Conservation (phyloP, 2,888 invertebrate species). For the Sericinus montela region DNA sequence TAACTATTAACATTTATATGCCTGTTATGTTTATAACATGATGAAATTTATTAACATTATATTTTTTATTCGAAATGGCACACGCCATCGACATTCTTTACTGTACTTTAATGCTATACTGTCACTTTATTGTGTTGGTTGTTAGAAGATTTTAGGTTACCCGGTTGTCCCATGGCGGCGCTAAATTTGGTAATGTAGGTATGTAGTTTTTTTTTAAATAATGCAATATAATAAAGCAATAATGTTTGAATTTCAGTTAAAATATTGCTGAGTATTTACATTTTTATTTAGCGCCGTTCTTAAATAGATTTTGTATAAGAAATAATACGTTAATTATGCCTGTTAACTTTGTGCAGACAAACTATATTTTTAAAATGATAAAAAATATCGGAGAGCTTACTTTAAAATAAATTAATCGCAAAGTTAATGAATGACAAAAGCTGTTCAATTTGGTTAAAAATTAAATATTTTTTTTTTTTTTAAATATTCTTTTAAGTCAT, state of each 20-base stretch:
- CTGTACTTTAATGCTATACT: slow-evolving; percentile 60
- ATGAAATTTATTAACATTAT: slow-evolving; percentile 75
- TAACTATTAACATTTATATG: slow-evolving; percentile 79
- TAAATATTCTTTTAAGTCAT: too few species aligned
- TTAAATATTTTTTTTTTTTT: too few species aligned
- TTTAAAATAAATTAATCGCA: too few species aligned
- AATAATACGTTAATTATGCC: background rate
- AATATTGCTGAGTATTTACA: slow-evolving; percentile 31
- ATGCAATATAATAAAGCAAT: too few species aligned
- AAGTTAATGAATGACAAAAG: too few species aligned
- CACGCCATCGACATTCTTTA: slow-evolving; percentile 79
- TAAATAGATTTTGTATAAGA: background rate
- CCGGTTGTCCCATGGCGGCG: slow-evolving; percentile 47
- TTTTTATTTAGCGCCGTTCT: slow-evolving; percentile 38
- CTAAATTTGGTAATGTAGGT: slow-evolving; percentile 40
- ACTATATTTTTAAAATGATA: background rate
- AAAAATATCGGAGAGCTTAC: too few species aligned
- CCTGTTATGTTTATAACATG: slow-evolving; percentile 79
- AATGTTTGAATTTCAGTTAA: slow-evolving; percentile 25
- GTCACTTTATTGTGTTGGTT: slow-evolving; percentile 73
- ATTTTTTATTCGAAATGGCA: slow-evolving; percentile 62
- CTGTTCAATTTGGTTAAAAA: too few species aligned
- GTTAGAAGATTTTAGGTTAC: slow-evolving; percentile 70
- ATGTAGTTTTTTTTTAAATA: slow-evolving; percentile 21
- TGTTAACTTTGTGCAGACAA: slow-evolving; percentile 1